Evolutionary conservation across 2,113 vertebrate species (phyloP), one percentile per base, ranked within the genome.

Genomic region (Cervus canadensis): DNA sequence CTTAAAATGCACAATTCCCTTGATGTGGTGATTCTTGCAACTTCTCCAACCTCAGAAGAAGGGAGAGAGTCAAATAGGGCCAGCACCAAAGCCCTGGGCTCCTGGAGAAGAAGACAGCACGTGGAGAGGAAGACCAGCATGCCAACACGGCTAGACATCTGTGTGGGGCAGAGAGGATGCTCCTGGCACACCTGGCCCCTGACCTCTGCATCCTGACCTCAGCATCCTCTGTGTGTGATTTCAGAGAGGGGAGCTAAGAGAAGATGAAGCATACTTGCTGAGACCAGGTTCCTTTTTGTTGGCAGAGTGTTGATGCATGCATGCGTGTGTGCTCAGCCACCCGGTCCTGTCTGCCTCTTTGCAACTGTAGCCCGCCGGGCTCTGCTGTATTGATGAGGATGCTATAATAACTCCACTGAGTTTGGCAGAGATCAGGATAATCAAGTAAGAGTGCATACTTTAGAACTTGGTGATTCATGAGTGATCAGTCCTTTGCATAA

Each of bases 111-210:
- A 43, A 83, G 89, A 43, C 21, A 15, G 13, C 26, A 25, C 3
- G 1, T 9, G 2, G 5, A 56, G 11, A 25, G 7, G 81, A 21
- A 79, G 33, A 56, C 12, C 0, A 8, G 6, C 0, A 0, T 0
- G 8, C 14, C 67, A 13, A 14, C 33, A 1, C 0, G 9, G 15
- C 17, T 7, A 0, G 4, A 9, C 0, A 6, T 17, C 43, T 2
- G 23, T 0, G 0, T 16, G 67, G 1, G 12, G 25, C 23, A 48
- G 82, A 76, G 28, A 7, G 14, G 57, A 36, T 12, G 8, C 54
- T 57, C 30, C 36, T 64, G 15, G 74, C 33, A 0, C 3, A 10
- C 28, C 33, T 36, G 3, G 40, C 16, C 5, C 9, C 9, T 0
- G 7, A 2, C 26, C 71, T 21, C 30, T 2, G 15, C 2, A 5